Conservation (phyloP, 2,888 invertebrate genomes). For the Tyria jacobaeae region DNA sequence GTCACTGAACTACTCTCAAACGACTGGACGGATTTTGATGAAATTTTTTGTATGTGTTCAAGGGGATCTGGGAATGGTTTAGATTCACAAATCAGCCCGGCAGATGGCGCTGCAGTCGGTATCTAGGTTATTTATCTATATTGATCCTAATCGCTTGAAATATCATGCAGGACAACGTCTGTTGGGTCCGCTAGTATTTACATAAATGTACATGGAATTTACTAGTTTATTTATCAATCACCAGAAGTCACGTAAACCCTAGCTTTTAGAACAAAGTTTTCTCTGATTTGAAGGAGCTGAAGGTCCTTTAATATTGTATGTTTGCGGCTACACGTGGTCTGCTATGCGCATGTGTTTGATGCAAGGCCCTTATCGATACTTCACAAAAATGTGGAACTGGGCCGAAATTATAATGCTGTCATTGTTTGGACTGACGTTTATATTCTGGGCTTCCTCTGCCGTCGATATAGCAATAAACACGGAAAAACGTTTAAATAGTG, state of each 20-base stretch:
- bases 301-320: constrained; percentile 77
- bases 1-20: too few relatives aligned
- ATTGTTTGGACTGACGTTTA: constrained; percentile 87
- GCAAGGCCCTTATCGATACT: constrained; percentile 86
- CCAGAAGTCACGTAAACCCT: not conserved
- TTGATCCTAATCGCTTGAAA: too few relatives aligned
- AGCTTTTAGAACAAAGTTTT: too few relatives aligned
- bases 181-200: too few relatives aligned
- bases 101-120: too few relatives aligned
- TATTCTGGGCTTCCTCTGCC: constrained; percentile 88
- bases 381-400: constrained; percentile 88
- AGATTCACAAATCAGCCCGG: too few relatives aligned
- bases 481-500: constrained; percentile 6
- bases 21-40: too few relatives aligned
- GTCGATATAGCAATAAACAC: constrained; percentile 68
- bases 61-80: too few relatives aligned
- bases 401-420: constrained; percentile 87
- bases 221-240: not conserved
- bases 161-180: too few relatives aligned
- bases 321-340: constrained; percentile 86
- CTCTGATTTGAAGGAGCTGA: constrained; percentile 58
- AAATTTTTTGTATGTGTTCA: too few relatives aligned
- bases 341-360: constrained; percentile 85
- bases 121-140: too few relatives aligned
- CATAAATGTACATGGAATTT: too few relatives aligned